Base-by-base conservation (phyloP, 2,888 invertebrate genomes). In the Phalera bucephala region DNA sequence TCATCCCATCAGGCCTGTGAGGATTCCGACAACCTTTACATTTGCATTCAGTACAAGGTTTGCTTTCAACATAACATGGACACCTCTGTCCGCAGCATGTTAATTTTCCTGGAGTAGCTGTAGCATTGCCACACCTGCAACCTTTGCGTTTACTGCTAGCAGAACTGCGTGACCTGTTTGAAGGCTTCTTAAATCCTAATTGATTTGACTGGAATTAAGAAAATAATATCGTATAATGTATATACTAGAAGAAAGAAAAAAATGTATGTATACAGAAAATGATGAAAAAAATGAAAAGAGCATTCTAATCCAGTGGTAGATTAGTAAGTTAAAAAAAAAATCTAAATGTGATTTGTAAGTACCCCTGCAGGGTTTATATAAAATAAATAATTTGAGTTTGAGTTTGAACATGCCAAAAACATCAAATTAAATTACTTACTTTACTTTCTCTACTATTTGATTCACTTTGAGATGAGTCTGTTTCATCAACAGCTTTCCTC, bases 81-180 rank as follows among this genome's bases (percentile, higher is more conserved):
- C 98, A 98, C 45, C 98, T 90, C 73, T 97, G 97, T 0, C 97
- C 97, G 68, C 97, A 97, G 71, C 98, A 98, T 0, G 97, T 97
- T 26, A 97, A 81, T 74, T 96, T 97, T 2, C 97, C 97, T 0
- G 97, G 97, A 10, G 94, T 94, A 0, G 95, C 93, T 0, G 97
- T 96, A 0, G 97, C 96, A 80, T 96, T 96, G 2, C 97, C 97
- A 87, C 98, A 98, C 41, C 97, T 92, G 72, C 97, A 98, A 8
- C 96, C 96, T 81, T 93, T 93, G 56, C 94, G 91, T 62, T 93
- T 91, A 48, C 81, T 79, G 38, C 78, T 77, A 26, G 81, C 78
- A 29, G 85, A 84, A 56, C 72, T 85, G 12, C 89, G 76, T 20
- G 83, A 83, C 36, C 87, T 71, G 50, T 81, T 87, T 33, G 85